Conservation (phyloP, 2,797 vertebrate genomes). For the Ispidina lecontei region DNA sequence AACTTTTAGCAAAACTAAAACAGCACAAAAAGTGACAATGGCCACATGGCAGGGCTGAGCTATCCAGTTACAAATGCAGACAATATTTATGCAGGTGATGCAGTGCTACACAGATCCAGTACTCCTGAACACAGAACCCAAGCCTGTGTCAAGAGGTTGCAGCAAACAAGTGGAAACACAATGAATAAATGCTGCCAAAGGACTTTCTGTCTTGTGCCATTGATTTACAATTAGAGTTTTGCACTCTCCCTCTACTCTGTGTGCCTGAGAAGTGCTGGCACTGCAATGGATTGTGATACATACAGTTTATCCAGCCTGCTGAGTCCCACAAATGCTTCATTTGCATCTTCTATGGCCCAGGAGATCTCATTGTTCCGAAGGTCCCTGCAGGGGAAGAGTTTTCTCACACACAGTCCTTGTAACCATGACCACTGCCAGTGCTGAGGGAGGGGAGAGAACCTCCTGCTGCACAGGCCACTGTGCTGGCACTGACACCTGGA, state of each 20-base stretch:
- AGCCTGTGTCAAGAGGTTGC: fast-evolving
- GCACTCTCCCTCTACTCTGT: not conserved
- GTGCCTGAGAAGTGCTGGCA: not conserved
- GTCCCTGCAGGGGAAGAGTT: constrained; percentile 81
- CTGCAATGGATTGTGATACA: constrained; percentile 54
- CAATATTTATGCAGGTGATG: not conserved
- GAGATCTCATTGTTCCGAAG: constrained; percentile 95
- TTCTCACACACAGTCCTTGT: not conserved
- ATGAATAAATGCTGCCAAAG: not conserved
- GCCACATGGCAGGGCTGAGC: not conserved
- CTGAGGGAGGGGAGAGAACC: not conserved
- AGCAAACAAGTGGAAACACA: not conserved
- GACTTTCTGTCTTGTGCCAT: not conserved
- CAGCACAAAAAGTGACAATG: not conserved
- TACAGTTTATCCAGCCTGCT: constrained; percentile 91
- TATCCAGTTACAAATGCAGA: not conserved
- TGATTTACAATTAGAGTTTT: not conserved
- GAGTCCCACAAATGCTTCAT: constrained; percentile 91
- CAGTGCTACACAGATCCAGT: not conserved
- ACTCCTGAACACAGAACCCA: not conserved
- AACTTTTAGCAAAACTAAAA: not conserved
- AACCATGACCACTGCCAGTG: not conserved
- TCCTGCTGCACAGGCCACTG: not conserved
- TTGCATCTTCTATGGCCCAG: constrained; percentile 96
- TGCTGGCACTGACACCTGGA: not conserved